These are phyloP conservation scores for Percopsis transmontana DNA, from an alignment of 2,113 vertebrate genomes.

Conservation along the genomic window DNA sequence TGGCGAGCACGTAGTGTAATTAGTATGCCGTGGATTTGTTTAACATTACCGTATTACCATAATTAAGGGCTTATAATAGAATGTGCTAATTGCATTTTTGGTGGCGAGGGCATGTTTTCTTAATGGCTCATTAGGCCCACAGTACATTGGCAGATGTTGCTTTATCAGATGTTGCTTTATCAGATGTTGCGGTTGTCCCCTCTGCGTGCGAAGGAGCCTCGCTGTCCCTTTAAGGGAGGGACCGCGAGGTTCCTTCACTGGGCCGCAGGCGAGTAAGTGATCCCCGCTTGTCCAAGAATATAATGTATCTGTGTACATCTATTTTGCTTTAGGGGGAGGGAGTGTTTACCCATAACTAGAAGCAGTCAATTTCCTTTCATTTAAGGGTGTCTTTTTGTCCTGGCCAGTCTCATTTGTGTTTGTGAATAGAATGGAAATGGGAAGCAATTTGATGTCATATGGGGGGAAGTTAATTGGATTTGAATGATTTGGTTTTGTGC, in stretches of 20 bases:
- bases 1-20: slow-evolving; percentile 67
- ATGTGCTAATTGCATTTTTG: slow-evolving; percentile 85
- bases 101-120: slow-evolving; percentile 79
- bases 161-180: too few relatives aligned
- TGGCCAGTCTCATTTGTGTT: slow-evolving; percentile 66
- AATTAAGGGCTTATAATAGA: slow-evolving; percentile 82
- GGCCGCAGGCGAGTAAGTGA: slow-evolving; percentile 38
- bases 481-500: slow-evolving; percentile 76
- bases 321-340: not conserved
- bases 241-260: slow-evolving; percentile 33
- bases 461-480: slow-evolving; percentile 76
- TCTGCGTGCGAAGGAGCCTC: too few relatives aligned
- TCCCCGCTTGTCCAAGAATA: slow-evolving; percentile 46
- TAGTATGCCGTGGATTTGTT: slow-evolving; percentile 80
- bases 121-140: slow-evolving; percentile 81
- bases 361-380: slow-evolving; percentile 72
- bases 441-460: slow-evolving; percentile 75
- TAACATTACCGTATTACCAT: slow-evolving; percentile 80
- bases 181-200: too few relatives aligned
- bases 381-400: slow-evolving; percentile 65
- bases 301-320: slow-evolving; percentile 33
- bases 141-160: slow-evolving; percentile 80
- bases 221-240: slow-evolving; percentile 42
- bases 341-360: slow-evolving; percentile 61
- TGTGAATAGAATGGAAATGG: slow-evolving; percentile 74